Conservation (phyloP, 1,140 invertebrate genomes). For the Temnothorax longispinosus region DNA sequence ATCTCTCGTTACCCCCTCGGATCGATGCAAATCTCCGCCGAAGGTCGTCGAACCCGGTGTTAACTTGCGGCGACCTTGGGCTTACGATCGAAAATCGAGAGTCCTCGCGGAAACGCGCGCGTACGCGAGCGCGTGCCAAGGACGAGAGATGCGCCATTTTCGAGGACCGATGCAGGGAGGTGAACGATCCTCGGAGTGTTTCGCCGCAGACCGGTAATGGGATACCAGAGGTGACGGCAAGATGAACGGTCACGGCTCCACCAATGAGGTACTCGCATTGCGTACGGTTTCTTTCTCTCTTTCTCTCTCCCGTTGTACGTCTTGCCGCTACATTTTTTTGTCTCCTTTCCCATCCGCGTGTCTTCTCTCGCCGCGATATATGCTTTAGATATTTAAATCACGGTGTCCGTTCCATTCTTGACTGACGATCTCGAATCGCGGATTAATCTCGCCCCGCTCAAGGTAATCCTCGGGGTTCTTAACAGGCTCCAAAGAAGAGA, state of each 20-base stretch:
- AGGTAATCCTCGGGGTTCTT: conserved; percentile 44
- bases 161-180: conserved; percentile 73
- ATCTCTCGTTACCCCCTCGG: conserved; percentile 35
- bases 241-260: conserved; percentile 83
- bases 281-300: conserved; percentile 67
- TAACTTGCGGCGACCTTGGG: conserved; percentile 49
- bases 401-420: conserved; percentile 39
- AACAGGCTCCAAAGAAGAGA: conserved; percentile 40
- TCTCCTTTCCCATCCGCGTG: background rate
- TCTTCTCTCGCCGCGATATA: conserved; percentile 14
- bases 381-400: conserved; percentile 62
- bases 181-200: conserved; percentile 75
- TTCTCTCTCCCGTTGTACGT: background rate
- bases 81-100: conserved; percentile 65
- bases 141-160: conserved; percentile 73
- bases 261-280: conserved; percentile 78
- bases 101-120: conserved; percentile 47
- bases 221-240: conserved; percentile 81
- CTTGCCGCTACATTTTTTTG: conserved; percentile 1
- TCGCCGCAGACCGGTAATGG: conserved; percentile 79
- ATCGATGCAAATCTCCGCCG: conserved; percentile 13
- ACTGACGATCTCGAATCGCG: conserved; percentile 54
- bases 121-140: conserved; percentile 27
- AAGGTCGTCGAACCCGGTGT: conserved; percentile 67
- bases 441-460: conserved; percentile 52